A percentile compares a stretch with the other conserved stretches of the same genome.
Conservation (phyloP, 2,888 invertebrate genomes). For the Chironomus riparius region DNA sequence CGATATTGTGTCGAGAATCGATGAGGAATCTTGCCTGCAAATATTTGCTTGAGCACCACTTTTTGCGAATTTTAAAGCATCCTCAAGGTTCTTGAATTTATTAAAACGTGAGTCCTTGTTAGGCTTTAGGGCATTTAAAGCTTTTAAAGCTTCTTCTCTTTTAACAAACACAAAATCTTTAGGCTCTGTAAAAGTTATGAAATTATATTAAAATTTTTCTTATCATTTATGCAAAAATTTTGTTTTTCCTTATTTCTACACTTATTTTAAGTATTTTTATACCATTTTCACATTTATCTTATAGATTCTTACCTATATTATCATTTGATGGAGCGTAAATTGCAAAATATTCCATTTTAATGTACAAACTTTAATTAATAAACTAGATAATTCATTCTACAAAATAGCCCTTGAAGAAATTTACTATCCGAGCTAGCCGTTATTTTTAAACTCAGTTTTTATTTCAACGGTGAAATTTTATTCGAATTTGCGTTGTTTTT, state of each 20-base stretch:
- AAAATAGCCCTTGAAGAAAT: not conserved
- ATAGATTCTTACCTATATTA: not conserved
- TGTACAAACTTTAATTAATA: not conserved
- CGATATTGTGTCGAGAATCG: slow-evolving; percentile 43
- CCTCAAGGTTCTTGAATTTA: slow-evolving; percentile 59
- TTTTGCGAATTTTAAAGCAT: slow-evolving; percentile 66
- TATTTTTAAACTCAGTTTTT: not conserved
- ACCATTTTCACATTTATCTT: not conserved
- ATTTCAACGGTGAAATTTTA: not conserved
- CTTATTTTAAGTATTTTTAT: not conserved
- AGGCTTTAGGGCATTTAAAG: slow-evolving; percentile 65
- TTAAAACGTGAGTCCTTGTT: slow-evolving; percentile 74
- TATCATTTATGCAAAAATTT: not conserved
- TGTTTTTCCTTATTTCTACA: not conserved
- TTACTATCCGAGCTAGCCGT: not conserved
- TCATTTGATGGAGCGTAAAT: slow-evolving; percentile 9
- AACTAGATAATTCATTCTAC: not conserved
- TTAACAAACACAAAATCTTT: slow-evolving; percentile 8
- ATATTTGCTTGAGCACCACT: slow-evolving; percentile 45
- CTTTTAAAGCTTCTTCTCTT: slow-evolving; percentile 61
- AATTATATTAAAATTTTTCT: not conserved
- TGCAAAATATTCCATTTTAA: slow-evolving; percentile 18
- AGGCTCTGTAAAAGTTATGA: slow-evolving; percentile 10
- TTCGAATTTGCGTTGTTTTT: not conserved
- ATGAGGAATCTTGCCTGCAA: slow-evolving; percentile 43